Conservation (phyloP, 2,797 vertebrate genomes). For the Novumbra hubbsi region DNA sequence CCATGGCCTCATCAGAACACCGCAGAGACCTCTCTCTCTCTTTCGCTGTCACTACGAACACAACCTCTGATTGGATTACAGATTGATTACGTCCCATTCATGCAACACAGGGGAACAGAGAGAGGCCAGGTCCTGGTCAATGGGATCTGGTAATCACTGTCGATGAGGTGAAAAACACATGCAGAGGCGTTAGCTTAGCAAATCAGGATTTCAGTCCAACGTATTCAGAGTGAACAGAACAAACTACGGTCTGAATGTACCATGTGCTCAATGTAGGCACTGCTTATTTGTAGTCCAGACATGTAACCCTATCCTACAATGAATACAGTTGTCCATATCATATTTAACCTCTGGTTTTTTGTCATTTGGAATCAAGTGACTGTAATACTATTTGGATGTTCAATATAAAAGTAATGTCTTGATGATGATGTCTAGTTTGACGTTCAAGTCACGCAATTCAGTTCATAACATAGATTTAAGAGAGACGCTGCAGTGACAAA, state of each 20-base stretch:
- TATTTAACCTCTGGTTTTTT: neutral
- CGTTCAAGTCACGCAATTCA: slow-evolving; percentile 16
- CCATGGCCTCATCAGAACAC: slow-evolving; percentile 76
- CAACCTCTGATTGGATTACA: slow-evolving; percentile 80
- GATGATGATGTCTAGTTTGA: neutral
- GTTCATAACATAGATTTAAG: slow-evolving; percentile 39
- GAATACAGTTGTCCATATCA: neutral
- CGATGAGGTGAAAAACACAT: slow-evolving; percentile 69
- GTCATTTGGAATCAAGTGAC: neutral
- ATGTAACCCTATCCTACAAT: neutral
- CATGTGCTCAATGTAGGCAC: slow-evolving; percentile 21
- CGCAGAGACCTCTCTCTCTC: slow-evolving; percentile 76
- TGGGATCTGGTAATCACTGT: slow-evolving; percentile 81
- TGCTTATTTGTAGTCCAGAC: slow-evolving; percentile 42
- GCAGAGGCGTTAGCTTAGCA: slow-evolving; percentile 50
- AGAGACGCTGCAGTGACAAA: slow-evolving; percentile 58
- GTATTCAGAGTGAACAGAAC: slow-evolving; percentile 2
- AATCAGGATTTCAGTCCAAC: slow-evolving; percentile 43
- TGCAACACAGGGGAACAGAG: slow-evolving; percentile 54
- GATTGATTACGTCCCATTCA: slow-evolving; percentile 83
- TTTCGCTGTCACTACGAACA: slow-evolving; percentile 62
- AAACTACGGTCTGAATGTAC: slow-evolving; percentile 29
- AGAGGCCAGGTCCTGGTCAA: slow-evolving; percentile 72
- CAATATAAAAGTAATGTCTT: slow-evolving; percentile 13
- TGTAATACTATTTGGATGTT: slow-evolving; percentile 19